Evolutionary conservation across 2,888 invertebrate genomes (phyloP).

Genomic region (Ptilodon capucinus): DNA sequence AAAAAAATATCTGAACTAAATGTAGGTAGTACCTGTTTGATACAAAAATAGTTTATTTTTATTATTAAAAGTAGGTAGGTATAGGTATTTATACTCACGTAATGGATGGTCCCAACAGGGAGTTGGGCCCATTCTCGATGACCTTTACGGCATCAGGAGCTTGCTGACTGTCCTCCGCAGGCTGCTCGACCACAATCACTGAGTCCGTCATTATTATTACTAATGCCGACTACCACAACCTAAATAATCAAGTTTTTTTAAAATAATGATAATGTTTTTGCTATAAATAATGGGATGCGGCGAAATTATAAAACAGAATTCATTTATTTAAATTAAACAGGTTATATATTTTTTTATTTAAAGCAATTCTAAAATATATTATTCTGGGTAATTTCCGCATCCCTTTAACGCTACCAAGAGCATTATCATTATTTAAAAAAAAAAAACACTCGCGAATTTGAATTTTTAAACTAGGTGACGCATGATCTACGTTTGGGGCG

Average conservation of each 20-base stretch:
- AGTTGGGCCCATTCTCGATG: slow-evolving; percentile 21
- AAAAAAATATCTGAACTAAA: no score
- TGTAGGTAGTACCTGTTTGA: no score
- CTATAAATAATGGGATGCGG: no score
- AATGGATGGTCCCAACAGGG: slow-evolving; percentile 2
- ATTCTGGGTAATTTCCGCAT: no score
- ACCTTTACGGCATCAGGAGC: slow-evolving; percentile 28
- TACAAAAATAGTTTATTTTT: no score
- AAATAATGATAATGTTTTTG: no score
- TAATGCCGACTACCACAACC: slow-evolving; percentile 32
- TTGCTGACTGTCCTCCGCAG: slow-evolving; percentile 7
- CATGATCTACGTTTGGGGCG: not conserved
- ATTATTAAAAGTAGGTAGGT: not conserved
- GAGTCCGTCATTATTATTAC: slow-evolving; percentile 56
- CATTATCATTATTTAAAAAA: slow-evolving; percentile 19
- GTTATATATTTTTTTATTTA: no score
- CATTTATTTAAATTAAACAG: no score
- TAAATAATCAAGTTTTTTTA: slow-evolving; percentile 11
- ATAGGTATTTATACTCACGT: slow-evolving; percentile 32
- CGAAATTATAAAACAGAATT: no score
- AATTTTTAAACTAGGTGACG: not conserved
- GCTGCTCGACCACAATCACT: slow-evolving; percentile 55
- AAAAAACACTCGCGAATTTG: slow-evolving; percentile 26
- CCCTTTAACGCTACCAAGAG: slow-evolving; percentile 7
- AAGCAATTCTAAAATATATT: no score